Evolutionary conservation across 2,797 vertebrate species (phyloP).

Genomic region (Urosaurus nigricauda): DNA sequence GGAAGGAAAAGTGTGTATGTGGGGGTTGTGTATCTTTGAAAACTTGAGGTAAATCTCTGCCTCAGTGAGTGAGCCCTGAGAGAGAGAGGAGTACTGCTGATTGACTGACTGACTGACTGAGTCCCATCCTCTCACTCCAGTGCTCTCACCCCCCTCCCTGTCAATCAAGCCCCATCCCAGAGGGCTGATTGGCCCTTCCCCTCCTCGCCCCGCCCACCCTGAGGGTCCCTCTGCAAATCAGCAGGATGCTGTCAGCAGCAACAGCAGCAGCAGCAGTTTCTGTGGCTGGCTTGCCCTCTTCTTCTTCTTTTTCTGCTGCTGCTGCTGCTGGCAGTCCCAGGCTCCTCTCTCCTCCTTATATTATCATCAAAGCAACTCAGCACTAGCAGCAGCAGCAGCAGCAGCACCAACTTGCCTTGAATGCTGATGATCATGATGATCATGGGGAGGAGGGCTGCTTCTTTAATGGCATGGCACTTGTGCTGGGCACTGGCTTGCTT

Average conservation of each 20-base stretch:
- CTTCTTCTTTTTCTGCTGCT: too few species aligned
- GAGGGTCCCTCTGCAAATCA: slow-evolving; percentile 85
- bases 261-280: slow-evolving; percentile 77
- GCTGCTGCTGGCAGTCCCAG: slow-evolving; percentile 79
- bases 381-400: too few species aligned
- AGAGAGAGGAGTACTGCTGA: too few species aligned
- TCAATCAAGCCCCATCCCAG: background rate
- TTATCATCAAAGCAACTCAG: slow-evolving; percentile 78
- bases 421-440: slow-evolving; percentile 79
- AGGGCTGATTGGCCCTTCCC: slow-evolving; percentile 60
- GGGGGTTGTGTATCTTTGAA: too few species aligned
- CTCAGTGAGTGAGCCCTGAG: too few species aligned
- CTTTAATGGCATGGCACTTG: slow-evolving; percentile 86
- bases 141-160: slow-evolving; percentile 38
- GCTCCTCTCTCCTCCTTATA: slow-evolving; percentile 80
- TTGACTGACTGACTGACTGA: background rate
- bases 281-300: slow-evolving; percentile 70
- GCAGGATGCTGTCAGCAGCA: slow-evolving; percentile 78
- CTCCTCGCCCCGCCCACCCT: slow-evolving; percentile 66
- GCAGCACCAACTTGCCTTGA: slow-evolving; percentile 37
- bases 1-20: background rate
- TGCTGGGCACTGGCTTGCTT: slow-evolving; percentile 88
- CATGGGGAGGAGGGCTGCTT: slow-evolving; percentile 90
- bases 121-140: background rate
- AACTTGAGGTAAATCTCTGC: too few species aligned